Conservation (phyloP, 2,888 invertebrate species). For the Metalampra italica region DNA sequence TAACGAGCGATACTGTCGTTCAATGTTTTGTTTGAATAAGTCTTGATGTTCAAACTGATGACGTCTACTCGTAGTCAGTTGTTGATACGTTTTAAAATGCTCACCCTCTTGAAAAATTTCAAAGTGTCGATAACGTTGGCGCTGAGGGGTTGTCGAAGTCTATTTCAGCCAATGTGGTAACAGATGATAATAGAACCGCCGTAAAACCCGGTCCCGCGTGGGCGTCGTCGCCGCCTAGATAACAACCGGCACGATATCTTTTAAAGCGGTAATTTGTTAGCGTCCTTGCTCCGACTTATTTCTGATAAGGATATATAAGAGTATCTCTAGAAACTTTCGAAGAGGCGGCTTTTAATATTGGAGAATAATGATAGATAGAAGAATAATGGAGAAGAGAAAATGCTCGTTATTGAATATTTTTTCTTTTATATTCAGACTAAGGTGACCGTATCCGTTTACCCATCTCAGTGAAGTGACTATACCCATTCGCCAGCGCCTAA, state of each 20-base stretch:
- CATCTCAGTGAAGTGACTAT: too few species aligned
- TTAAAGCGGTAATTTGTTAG: slow-evolving; percentile 67
- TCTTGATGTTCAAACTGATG: too few species aligned
- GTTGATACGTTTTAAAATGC: slow-evolving; percentile 9
- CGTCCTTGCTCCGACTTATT: slow-evolving; percentile 40
- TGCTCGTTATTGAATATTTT: too few species aligned
- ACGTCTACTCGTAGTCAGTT: not conserved
- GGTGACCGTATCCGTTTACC: too few species aligned
- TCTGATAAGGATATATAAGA: slow-evolving; percentile 48
- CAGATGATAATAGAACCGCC: slow-evolving; percentile 63
- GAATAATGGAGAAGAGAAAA: too few species aligned
- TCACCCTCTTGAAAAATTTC: slow-evolving; percentile 32
- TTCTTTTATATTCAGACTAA: too few species aligned
- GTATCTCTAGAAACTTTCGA: slow-evolving; percentile 31
- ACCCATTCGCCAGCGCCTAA: too few species aligned
- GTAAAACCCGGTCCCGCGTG: slow-evolving; percentile 60
- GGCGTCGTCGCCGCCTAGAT: slow-evolving; percentile 56
- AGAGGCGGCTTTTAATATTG: slow-evolving; percentile 18
- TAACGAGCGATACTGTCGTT: slow-evolving; percentile 37
- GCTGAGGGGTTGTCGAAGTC: slow-evolving; percentile 42
- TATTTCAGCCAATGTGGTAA: slow-evolving; percentile 63
- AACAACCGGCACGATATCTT: slow-evolving; percentile 53
- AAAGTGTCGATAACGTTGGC: slow-evolving; percentile 33
- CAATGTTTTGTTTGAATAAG: slow-evolving; percentile 34
- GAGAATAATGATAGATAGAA: too few species aligned